Evolutionary conservation across 2,113 vertebrate species (phyloP).

Genomic region (Gallinago paraguaiae): DNA sequence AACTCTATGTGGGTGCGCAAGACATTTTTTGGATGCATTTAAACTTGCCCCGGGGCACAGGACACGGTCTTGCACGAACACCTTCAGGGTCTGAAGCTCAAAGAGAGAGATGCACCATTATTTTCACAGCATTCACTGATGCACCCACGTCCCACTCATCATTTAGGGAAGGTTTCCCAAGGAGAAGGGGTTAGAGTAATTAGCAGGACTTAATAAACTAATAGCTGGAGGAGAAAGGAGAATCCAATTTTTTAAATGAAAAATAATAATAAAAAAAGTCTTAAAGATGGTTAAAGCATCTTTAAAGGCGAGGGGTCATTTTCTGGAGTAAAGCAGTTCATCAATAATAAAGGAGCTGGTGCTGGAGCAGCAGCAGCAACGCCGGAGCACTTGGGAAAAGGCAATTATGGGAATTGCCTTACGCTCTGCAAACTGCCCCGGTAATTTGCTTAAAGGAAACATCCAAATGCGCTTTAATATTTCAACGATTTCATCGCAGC

Average conservation of each 20-base stretch:
- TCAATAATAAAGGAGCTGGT: background rate
- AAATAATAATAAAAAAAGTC: background rate
- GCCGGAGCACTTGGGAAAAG: conserved; percentile 8
- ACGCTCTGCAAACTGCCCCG: background rate
- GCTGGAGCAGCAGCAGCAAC: background rate
- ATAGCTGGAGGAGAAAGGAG: background rate
- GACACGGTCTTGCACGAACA: background rate
- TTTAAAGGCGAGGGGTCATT: background rate
- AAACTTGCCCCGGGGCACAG: background rate
- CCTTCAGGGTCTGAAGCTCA: background rate
- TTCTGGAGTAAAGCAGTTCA: background rate
- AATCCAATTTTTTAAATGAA: background rate
- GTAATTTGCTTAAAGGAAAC: background rate
- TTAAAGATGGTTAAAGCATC: background rate
- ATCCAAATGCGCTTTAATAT: background rate
- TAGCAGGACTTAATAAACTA: conserved; percentile 6
- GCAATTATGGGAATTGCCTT: conserved; percentile 18
- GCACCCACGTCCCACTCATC: background rate
- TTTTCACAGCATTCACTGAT: background rate
- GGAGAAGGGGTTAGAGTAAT: background rate
- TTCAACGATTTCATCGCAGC: background rate
- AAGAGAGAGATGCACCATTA: fast-evolving
- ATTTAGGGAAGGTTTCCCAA: background rate
- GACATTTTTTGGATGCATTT: background rate
- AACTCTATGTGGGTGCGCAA: fast-evolving